These are phyloP conservation scores for Caretta caretta DNA, from an alignment of 2,113 vertebrate species.

Conservation along the genomic window DNA sequence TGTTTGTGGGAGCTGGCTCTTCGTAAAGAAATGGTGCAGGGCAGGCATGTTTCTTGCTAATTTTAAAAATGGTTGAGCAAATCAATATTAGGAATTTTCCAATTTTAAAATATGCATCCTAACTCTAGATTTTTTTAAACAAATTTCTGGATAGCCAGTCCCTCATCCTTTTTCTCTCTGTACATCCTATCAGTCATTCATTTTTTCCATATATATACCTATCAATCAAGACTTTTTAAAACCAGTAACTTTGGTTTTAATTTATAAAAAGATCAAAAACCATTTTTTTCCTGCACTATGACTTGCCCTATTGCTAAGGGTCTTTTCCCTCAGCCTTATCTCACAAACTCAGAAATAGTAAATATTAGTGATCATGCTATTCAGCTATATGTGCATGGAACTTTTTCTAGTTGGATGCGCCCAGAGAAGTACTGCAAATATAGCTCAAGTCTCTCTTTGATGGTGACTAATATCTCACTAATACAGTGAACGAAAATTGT, in stretches of 20 bases:
- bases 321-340: background rate
- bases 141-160: background rate
- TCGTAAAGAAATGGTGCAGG: background rate
- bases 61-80: background rate
- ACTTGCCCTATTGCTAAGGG: background rate
- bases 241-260: background rate
- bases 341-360: background rate
- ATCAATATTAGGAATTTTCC: background rate
- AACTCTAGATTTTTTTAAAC: background rate
- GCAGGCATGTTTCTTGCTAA: background rate
- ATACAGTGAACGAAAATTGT: background rate
- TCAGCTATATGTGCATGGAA: rapidly evolving
- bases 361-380: background rate
- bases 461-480: background rate
- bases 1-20: background rate
- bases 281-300: background rate
- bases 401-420: background rate
- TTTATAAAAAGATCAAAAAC: background rate
- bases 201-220: background rate
- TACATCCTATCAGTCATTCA: background rate
- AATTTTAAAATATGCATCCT: background rate
- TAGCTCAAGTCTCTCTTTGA: background rate
- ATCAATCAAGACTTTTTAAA: background rate
- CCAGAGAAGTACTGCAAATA: background rate
- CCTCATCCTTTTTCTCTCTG: background rate